phyloP scores from a whole-genome alignment of 2,797 vertebrate genomes.

The Pachyuromys duprasi region DNA sequence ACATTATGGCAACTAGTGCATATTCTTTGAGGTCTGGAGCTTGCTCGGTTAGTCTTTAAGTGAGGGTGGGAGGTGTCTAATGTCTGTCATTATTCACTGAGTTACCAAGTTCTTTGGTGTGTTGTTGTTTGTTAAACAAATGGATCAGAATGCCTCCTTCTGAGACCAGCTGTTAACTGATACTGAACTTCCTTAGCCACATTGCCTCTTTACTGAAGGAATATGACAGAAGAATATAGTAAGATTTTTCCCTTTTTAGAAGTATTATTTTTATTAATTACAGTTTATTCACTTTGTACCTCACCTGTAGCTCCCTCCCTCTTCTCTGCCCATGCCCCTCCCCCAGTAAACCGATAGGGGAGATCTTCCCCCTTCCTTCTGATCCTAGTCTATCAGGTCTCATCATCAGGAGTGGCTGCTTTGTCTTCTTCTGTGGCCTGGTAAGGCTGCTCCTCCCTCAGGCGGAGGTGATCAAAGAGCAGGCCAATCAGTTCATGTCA shows the following conservation, averaged over 20 bases:
- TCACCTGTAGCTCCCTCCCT: no score
- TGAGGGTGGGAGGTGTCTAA: not conserved
- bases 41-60: not conserved
- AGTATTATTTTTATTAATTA: no score
- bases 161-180: not conserved
- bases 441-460: no score
- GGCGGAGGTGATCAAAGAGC: no score
- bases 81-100: slow-evolving; percentile 11
- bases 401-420: no score
- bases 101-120: not conserved
- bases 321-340: no score
- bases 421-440: no score
- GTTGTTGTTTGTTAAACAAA: not conserved
- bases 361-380: no score
- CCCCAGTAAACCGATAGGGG: no score
- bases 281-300: no score
- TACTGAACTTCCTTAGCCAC: not conserved
- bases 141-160: not conserved
- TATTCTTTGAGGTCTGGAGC: not conserved
- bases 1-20: not conserved
- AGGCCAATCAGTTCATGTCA: no score
- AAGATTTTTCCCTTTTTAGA: not conserved
- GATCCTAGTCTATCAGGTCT: no score
- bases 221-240: not conserved
- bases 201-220: slow-evolving; percentile 16